Percentiles rank a stretch among this genome's conserved stretches.
Evolutionary conservation across 2,113 vertebrate genomes (phyloP).

Genomic region (Caranx ignobilis): DNA sequence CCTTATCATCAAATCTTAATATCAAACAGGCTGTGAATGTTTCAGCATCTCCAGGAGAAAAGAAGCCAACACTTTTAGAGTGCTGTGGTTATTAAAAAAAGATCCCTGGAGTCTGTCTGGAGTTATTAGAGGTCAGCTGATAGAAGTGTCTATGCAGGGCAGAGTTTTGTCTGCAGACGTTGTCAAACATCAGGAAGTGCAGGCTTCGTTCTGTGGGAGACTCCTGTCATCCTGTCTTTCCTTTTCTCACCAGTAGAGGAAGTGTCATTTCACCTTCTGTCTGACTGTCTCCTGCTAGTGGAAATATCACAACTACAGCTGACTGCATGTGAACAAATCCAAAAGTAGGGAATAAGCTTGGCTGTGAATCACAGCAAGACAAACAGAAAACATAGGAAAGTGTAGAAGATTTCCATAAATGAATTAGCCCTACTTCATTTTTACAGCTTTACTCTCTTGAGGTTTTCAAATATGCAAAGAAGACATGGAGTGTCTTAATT

Average conservation of each 20-base stretch:
- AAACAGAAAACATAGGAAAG: neutral
- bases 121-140: constrained; percentile 1
- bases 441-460: neutral
- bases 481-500: neutral
- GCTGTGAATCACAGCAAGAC: neutral
- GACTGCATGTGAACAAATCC: neutral
- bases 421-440: neutral
- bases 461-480: neutral
- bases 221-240: constrained; percentile 26
- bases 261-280: constrained; percentile 34
- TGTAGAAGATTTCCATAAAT: neutral
- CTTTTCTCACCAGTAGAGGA: constrained; percentile 38
- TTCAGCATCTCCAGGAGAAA: constrained; percentile 20
- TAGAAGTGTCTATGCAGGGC: neutral
- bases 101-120: neutral
- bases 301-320: constrained; percentile 1
- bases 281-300: neutral
- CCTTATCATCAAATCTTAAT: constrained; percentile 45
- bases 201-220: constrained; percentile 37
- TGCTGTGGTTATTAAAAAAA: neutral
- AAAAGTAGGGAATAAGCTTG: neutral
- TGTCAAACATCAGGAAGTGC: neutral
- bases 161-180: neutral
- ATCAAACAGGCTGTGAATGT: constrained; percentile 18
- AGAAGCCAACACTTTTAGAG: neutral